These are phyloP conservation scores for Ahaetulla prasina DNA, from an alignment of 2,113 vertebrate genomes.

Conservation along the genomic window DNA sequence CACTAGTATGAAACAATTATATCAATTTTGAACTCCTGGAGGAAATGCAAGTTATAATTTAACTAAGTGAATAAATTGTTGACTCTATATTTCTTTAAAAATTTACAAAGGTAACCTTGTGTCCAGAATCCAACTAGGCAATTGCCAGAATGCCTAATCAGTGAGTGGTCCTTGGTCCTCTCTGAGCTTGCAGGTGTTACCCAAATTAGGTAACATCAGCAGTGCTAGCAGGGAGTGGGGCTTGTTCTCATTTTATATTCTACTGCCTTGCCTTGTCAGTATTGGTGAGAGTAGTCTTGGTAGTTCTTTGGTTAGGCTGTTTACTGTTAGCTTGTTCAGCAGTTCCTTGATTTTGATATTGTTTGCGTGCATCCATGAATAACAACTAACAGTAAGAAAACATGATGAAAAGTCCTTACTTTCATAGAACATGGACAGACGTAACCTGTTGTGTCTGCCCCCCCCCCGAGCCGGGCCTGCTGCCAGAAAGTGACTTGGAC, in stretches of 20 bases:
- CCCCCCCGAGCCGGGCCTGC: no score
- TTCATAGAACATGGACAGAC: background rate
- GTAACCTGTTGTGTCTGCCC: no score
- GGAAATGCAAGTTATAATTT: background rate
- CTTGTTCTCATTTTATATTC: no score
- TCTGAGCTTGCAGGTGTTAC: background rate
- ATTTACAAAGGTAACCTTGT: background rate
- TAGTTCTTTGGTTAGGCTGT: no score
- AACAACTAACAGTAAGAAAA: background rate
- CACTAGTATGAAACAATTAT: background rate
- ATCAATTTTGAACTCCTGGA: background rate
- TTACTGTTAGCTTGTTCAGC: background rate
- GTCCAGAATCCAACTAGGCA: background rate
- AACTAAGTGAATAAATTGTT: background rate
- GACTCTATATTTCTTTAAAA: background rate
- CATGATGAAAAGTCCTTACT: background rate
- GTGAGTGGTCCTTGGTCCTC: background rate
- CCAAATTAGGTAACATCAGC: background rate
- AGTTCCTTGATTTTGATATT: background rate
- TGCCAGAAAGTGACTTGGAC: no score
- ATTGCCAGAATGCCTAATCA: background rate
- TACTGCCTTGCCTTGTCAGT: no score
- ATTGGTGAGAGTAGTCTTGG: no score
- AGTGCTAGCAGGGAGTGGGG: background rate
- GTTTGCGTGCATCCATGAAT: background rate